A percentile compares a stretch with the other conserved stretches of the same genome.
Conservation (phyloP, 2,113 vertebrate genomes). For the Callorhinus ursinus region DNA sequence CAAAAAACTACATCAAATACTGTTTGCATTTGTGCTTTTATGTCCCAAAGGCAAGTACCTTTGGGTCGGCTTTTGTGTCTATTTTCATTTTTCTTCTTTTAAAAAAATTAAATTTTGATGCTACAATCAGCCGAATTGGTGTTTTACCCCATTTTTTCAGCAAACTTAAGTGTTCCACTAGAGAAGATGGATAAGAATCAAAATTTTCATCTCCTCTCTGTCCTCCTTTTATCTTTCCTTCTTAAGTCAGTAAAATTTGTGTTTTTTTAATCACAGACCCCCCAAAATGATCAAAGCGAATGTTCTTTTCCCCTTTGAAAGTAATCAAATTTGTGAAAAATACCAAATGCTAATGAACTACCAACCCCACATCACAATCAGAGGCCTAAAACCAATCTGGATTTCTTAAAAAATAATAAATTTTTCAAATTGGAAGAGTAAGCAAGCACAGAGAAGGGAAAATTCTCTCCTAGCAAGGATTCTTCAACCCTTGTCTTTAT, state of each 20-base stretch:
- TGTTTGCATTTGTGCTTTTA: slow-evolving; percentile 67
- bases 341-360: slow-evolving; percentile 75
- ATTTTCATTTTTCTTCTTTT: slow-evolving; percentile 63
- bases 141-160: slow-evolving; percentile 83
- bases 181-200: slow-evolving; percentile 84
- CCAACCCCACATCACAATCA: slow-evolving; percentile 84
- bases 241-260: slow-evolving; percentile 78
- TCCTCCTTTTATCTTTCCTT: slow-evolving; percentile 77
- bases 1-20: not conserved
- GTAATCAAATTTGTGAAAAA: slow-evolving; percentile 75
- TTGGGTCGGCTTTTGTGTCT: slow-evolving; percentile 71
- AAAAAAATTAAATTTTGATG: slow-evolving; percentile 79
- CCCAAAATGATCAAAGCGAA: slow-evolving; percentile 73
- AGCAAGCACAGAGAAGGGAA: slow-evolving; percentile 58
- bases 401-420: slow-evolving; percentile 61
- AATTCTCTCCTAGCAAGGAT: slow-evolving; percentile 79
- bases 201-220: slow-evolving; percentile 81
- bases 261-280: slow-evolving; percentile 56
- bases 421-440: slow-evolving; percentile 77
- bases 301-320: slow-evolving; percentile 81
- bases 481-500: slow-evolving; percentile 69
- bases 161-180: slow-evolving; percentile 84
- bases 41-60: slow-evolving; percentile 63
- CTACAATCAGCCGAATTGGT: slow-evolving; percentile 86
- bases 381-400: slow-evolving; percentile 81